Percentiles rank a stretch among this genome's conserved stretches.
phyloP scores from a whole-genome alignment of 2,888 invertebrate genomes.

The Stenodema calcarata region DNA sequence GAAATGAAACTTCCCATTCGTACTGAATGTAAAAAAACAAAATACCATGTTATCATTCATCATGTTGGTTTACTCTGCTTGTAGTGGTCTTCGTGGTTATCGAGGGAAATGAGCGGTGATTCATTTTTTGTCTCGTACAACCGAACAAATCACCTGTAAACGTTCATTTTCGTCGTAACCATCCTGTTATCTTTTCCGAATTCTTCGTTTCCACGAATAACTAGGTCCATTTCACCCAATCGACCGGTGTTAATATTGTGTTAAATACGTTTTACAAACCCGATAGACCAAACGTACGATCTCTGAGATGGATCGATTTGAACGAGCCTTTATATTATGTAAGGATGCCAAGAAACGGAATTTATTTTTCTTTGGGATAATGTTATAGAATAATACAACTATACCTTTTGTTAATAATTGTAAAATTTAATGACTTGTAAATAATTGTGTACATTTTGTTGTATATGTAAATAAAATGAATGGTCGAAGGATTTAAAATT shows the following conservation, averaged over 20 bases:
- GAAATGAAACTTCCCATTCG: conserved; percentile 14
- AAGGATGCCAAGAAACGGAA: conserved; percentile 37
- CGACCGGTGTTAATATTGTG: not conserved
- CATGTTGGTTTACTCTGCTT: not conserved
- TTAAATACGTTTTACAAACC: not conserved
- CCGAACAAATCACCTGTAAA: no score
- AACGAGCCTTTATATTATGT: conserved; percentile 30
- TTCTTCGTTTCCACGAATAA: not conserved
- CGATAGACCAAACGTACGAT: conserved; percentile 32
- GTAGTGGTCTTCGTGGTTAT: not conserved
- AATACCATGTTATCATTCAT: not conserved
- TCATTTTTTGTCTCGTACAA: no score
- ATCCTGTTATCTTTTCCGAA: not conserved
- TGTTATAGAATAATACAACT: conserved; percentile 38
- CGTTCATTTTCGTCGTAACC: not conserved
- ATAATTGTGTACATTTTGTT: conserved; percentile 42
- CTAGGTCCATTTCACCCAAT: not conserved
- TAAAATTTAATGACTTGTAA: conserved; percentile 45
- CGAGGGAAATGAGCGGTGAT: no score
- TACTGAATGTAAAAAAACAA: not conserved
- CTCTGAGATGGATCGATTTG: conserved; percentile 31
- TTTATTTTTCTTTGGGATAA: conserved; percentile 41
- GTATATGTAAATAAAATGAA: conserved; percentile 47
- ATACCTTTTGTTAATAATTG: conserved; percentile 39
- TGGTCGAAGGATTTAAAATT: conserved; percentile 13